Evolutionary conservation across 2,113 vertebrate genomes (phyloP).

Genomic region (Dicentrarchus labrax): DNA sequence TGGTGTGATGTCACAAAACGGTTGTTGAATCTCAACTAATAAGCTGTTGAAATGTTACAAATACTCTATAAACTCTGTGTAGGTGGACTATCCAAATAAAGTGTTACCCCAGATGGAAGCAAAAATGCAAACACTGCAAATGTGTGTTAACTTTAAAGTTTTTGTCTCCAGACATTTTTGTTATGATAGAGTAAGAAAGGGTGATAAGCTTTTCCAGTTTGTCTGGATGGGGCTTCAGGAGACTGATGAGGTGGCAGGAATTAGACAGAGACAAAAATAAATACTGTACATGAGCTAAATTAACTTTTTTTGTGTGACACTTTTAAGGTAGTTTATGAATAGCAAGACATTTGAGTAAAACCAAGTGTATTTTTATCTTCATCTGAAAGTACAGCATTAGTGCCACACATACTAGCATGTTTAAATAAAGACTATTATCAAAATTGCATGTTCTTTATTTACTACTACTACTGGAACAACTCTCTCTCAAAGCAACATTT

Average conservation of each 20-base stretch:
- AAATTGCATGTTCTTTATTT: neutral
- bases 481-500: too few relatives aligned
- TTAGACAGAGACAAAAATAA: neutral
- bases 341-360: neutral
- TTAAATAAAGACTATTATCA: neutral
- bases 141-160: neutral
- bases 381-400: neutral
- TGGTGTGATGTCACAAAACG: too few relatives aligned
- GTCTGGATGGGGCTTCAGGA: neutral
- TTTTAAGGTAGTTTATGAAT: neutral
- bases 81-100: too few relatives aligned
- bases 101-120: too few relatives aligned
- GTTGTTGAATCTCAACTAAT: too few relatives aligned
- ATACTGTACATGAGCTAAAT: neutral
- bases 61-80: too few relatives aligned
- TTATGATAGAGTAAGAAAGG: neutral
- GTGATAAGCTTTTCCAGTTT: neutral
- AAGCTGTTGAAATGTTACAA: too few relatives aligned
- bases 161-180: neutral
- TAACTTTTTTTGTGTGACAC: neutral
- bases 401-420: too few relatives aligned
- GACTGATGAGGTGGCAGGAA: neutral
- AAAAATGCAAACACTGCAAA: neutral
- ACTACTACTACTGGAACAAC: too few relatives aligned
- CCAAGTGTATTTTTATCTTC: neutral